phyloP scores from a whole-genome alignment of 2,888 invertebrate genomes.

The Schrankia costaestrigalis region DNA sequence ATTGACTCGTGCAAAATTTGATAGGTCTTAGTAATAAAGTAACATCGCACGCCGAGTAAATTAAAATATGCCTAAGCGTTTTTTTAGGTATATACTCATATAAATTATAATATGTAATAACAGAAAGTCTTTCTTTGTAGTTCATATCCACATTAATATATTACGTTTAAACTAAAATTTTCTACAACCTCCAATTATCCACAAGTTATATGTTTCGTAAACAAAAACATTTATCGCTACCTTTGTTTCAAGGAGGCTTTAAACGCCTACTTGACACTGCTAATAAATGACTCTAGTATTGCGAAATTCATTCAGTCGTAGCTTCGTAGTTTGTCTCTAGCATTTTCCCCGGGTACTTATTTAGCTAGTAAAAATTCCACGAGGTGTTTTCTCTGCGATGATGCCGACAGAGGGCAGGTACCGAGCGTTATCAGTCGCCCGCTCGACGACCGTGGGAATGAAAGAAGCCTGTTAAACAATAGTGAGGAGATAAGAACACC shows the following conservation, averaged over 20 bases:
- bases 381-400: conserved; percentile 36
- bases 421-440: conserved; percentile 62
- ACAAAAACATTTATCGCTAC: conserved; percentile 18
- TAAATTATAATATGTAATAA: too few relatives aligned
- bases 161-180: too few relatives aligned
- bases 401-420: conserved; percentile 37
- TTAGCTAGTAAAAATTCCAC: conserved; percentile 33
- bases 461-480: conserved; percentile 78
- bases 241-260: conserved; percentile 12
- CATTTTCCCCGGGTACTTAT: conserved; percentile 31
- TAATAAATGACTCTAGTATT: conserved; percentile 14
- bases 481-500: conserved; percentile 69
- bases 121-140: too few relatives aligned
- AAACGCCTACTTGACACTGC: too few relatives aligned
- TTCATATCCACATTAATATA: too few relatives aligned
- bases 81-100: too few relatives aligned
- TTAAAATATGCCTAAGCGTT: too few relatives aligned
- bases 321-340: conserved; percentile 33
- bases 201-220: conserved; percentile 15
- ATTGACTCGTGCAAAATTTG: too few relatives aligned
- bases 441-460: conserved; percentile 72
- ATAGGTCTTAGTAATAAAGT: too few relatives aligned
- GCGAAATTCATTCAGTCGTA: conserved; percentile 24
- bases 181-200: too few relatives aligned
- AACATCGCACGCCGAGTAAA: too few relatives aligned